Evolutionary conservation across 2,797 vertebrate species (phyloP), one percentile per base, ranked within the genome.

Genomic region (Rhodeus uyekii): DNA sequence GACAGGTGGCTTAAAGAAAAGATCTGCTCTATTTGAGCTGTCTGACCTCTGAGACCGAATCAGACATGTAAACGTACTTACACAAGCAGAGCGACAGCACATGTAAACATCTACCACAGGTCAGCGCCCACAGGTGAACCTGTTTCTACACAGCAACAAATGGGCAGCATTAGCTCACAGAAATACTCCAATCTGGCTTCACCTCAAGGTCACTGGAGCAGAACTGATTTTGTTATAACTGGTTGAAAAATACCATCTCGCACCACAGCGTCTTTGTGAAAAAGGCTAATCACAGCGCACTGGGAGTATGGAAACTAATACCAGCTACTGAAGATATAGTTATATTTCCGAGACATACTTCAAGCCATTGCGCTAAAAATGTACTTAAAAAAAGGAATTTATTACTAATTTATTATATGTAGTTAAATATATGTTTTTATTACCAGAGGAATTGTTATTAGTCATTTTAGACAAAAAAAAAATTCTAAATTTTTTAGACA

Each of bases 1-100:
- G 88, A 88, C 91, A 92, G 91, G 93, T 92, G 93, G 92, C 92
- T 94, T 93, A 93, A 88, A 92, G 87, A 90, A 86, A 64, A 79
- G 72, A 90, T 89, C 82, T 89, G 91, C 91, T 94, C 92, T 93
- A 92, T 88, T 91, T 87, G 91, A 92, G 90, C 90, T 36, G 88
- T 92, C 92, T 93, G 91, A 88, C 87, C 90, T 87, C 64, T 88
- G 86, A 81, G 60, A 87, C 84, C 50, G 87, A 84, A 81, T 84
- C 86, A 89, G 81, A 89, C 86, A 27, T 86, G 89, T 92, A 92
- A 93, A 94, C 90, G 91, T 60, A 81, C 88, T 93, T 92, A 92
- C 0, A 87, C 80, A 87, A 88, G 76, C 75, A 63, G 46, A 83
- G 34, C 38, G 29, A 1, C 53, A 78, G 65, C 34, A 48, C 69